Base-by-base conservation (phyloP, 2,797 vertebrate genomes). In the Leptatherina wallacei region DNA sequence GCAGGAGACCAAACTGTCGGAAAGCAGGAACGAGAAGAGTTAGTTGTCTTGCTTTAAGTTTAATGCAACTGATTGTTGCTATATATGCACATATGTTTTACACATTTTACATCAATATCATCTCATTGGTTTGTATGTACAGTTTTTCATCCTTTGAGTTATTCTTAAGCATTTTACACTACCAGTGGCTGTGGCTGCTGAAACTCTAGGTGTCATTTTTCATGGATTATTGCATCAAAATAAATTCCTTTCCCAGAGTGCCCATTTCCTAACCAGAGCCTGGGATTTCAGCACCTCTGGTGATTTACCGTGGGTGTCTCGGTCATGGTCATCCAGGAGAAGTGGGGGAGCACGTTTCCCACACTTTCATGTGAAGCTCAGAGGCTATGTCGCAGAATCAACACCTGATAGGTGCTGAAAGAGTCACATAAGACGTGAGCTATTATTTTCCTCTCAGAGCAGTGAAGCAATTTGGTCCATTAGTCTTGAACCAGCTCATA, bases 211-310 rank as follows among this genome's bases (percentile, higher is more conserved):
- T 93, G 89, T 88, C 71, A 65, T 79, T 82, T 56, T 56, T 29
- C 51, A 22, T 61, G 68, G 78, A 78, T 77, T 85, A 86, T 89
- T 85, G 80, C 87, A 86, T 92, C 82, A 87, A 92, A 89, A 90
- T 86, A 70, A 90, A 91, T 89, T 89, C 85, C 80, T 87, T 92
- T 93, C 92, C 91, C 91, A 92, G 85, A 88, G 92, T 91, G 87
- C 89, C 76, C n/a, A 71, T 92, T 92, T 92, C 91, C 87, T 83
- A 49, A 1, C 76, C 42, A 71, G 77, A 80, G 90, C 88, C 86
- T 90, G 91, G 75, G 84, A 88, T 92, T 93, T 93, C 88, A 92
- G 78, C 81, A 55, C 83, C 80, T 85, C 79, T 16, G 47, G 61
- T 93, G 92, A 92, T 94, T 93, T 93, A 93, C 77, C 80, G 77